A percentile compares a stretch with the other conserved stretches of the same genome.
phyloP scores from a whole-genome alignment of 2,113 vertebrate genomes.

The Hiodon tergisus region DNA sequence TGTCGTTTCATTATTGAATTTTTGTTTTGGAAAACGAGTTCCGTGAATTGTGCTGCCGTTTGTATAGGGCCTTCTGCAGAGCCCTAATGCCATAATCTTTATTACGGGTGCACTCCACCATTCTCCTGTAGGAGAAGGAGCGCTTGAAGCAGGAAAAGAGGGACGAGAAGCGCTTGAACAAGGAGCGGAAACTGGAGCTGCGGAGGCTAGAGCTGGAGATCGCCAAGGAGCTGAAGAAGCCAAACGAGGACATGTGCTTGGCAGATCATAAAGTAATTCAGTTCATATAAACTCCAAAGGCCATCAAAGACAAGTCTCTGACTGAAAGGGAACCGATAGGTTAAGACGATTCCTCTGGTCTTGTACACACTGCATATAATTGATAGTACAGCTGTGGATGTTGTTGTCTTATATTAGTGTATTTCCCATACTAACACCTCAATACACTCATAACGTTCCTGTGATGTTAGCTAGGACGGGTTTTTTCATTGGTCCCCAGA shows the following conservation, averaged over 20 bases:
- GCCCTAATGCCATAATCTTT: constrained; percentile 32
- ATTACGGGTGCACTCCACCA: constrained; percentile 4
- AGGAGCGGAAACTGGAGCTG: constrained; percentile 85
- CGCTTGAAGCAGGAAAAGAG: constrained; percentile 88
- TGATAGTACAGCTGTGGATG: not conserved
- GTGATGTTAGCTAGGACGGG: too few relatives aligned
- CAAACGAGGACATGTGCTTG: constrained; percentile 94
- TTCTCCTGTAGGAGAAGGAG: constrained; percentile 76
- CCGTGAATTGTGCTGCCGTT: constrained; percentile 14
- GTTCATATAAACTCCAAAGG: too few relatives aligned
- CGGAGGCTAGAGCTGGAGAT: constrained; percentile 84
- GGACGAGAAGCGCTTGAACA: constrained; percentile 89
- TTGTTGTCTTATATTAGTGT: not conserved
- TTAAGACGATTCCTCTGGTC: too few relatives aligned
- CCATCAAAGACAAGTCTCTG: too few relatives aligned
- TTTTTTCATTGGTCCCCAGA: not conserved
- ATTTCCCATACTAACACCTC: too few relatives aligned
- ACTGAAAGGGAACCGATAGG: too few relatives aligned
- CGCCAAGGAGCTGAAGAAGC: constrained; percentile 90
- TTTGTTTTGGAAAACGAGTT: constrained; percentile 12
- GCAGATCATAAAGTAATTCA: constrained; percentile 84
- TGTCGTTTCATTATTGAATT: not conserved
- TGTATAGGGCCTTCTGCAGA: constrained; percentile 14
- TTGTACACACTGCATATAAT: not conserved
- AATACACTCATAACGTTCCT: too few relatives aligned